Conservation (phyloP, 2,888 invertebrate genomes). For the Torymus tubicola region DNA sequence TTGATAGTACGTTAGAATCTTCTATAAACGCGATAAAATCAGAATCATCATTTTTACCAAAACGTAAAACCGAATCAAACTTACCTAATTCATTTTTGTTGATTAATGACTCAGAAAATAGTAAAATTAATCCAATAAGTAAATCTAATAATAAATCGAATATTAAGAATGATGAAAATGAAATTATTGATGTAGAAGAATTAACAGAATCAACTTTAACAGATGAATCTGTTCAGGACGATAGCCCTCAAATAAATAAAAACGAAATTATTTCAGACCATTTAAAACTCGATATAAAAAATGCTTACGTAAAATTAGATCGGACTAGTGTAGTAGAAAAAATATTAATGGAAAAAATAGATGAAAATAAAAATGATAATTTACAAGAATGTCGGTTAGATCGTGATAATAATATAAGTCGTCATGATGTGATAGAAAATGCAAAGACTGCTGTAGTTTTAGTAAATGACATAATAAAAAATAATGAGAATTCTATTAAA, state of each 20-base stretch:
- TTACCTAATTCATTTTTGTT: slow-evolving; percentile 1
- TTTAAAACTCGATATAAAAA: slow-evolving; percentile 42
- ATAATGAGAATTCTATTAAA: slow-evolving; percentile 14
- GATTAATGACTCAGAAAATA: background rate
- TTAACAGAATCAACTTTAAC: slow-evolving; percentile 34
- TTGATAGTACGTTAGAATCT: slow-evolving; percentile 35
- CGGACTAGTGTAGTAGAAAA: slow-evolving; percentile 38
- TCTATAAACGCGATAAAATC: slow-evolving; percentile 13
- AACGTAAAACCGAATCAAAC: background rate
- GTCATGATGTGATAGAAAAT: slow-evolving; percentile 23
- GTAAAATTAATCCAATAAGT: background rate
- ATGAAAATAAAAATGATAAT: slow-evolving; percentile 19
- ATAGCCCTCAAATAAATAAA: slow-evolving; percentile 17
- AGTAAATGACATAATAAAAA: slow-evolving; percentile 45
- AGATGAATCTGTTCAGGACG: slow-evolving; percentile 19
- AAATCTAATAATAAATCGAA: slow-evolving; percentile 2
- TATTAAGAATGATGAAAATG: slow-evolving; percentile 37
- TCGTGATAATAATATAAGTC: slow-evolving; percentile 18
- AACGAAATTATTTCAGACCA: slow-evolving; percentile 31
- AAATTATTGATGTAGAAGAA: slow-evolving; percentile 40
- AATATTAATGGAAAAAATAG: slow-evolving; percentile 24
- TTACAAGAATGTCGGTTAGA: slow-evolving; percentile 13
- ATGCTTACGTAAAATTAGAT: slow-evolving; percentile 51
- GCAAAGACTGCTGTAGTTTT: slow-evolving; percentile 49
- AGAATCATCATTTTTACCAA: slow-evolving; percentile 4